A percentile compares a stretch with the other conserved stretches of the same genome.
These are phyloP conservation scores for Octopus bimaculoides DNA, from an alignment of 1,140 invertebrate species.

Conservation along the genomic window DNA sequence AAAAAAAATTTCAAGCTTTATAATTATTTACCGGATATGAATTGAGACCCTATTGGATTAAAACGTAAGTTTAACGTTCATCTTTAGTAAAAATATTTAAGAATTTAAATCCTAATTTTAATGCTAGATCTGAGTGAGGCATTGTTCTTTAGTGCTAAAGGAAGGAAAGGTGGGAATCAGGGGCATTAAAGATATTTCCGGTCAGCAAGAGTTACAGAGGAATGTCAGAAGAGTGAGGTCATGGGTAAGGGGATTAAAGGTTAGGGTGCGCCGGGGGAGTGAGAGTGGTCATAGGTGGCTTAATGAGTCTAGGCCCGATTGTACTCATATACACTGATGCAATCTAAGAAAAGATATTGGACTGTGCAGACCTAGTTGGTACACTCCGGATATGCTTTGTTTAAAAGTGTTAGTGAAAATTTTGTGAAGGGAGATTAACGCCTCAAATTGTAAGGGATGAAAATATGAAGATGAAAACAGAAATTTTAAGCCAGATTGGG, in stretches of 20 bases:
- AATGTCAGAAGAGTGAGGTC: too few relatives aligned
- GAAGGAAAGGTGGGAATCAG: too few relatives aligned
- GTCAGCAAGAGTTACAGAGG: too few relatives aligned
- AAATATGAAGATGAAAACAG: slow-evolving; percentile 7
- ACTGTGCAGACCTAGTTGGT: not conserved
- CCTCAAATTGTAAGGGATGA: slow-evolving; percentile 4
- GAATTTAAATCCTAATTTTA: too few relatives aligned
- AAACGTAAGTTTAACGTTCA: too few relatives aligned
- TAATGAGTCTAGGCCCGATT: not conserved
- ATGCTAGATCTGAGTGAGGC: too few relatives aligned
- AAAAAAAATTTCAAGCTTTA: too few relatives aligned
- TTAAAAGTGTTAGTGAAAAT: not conserved
- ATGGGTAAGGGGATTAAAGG: not conserved
- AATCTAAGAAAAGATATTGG: not conserved
- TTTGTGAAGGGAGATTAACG: not conserved
- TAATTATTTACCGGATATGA: too few relatives aligned
- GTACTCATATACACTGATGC: not conserved
- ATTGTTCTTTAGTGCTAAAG: too few relatives aligned
- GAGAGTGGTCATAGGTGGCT: not conserved
- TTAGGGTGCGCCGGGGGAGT: not conserved
- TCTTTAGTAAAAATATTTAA: too few relatives aligned
- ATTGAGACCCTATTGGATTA: too few relatives aligned
- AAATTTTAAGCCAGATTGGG: slow-evolving; percentile 5
- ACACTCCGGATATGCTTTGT: not conserved
- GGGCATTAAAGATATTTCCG: too few relatives aligned